phyloP scores from a whole-genome alignment of 2,888 invertebrate species.

The Agrotis exclamationis region DNA sequence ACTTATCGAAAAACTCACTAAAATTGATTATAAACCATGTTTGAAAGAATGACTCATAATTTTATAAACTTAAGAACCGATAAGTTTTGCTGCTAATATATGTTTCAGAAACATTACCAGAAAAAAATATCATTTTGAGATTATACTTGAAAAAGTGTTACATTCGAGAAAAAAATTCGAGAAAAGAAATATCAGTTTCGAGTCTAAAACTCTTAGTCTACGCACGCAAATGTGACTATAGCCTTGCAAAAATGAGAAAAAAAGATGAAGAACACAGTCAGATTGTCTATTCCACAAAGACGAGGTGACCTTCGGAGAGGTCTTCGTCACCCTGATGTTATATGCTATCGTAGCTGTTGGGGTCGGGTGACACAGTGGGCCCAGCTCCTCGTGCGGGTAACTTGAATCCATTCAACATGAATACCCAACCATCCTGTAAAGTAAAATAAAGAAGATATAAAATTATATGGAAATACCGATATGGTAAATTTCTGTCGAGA shows the following conservation, averaged over 20 bases:
- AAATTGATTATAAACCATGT: constrained; percentile 4
- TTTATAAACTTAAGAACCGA: constrained; percentile 20
- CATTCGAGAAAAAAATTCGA: neutral
- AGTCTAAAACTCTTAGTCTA: neutral
- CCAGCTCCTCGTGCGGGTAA: constrained; percentile 81
- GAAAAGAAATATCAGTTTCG: constrained; percentile 6
- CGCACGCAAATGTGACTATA: constrained; percentile 40
- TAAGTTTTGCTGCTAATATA: constrained; percentile 32
- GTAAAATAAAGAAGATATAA: neutral
- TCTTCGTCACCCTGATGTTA: constrained; percentile 83
- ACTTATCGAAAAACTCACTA: constrained; percentile 14
- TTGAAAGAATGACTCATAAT: constrained; percentile 22
- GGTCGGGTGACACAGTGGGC: constrained; percentile 82
- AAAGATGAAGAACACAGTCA: constrained; percentile 49
- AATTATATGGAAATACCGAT: too few relatives aligned
- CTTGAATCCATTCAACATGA: constrained; percentile 92
- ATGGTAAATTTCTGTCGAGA: too few relatives aligned
- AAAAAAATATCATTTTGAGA: neutral
- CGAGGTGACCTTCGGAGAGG: constrained; percentile 81
- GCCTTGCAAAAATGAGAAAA: constrained; percentile 36
- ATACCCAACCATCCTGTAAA: constrained; percentile 93
- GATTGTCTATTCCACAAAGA: constrained; percentile 80
- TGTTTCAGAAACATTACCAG: constrained; percentile 5
- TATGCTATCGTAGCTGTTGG: constrained; percentile 90
- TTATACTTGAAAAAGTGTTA: neutral